Percentiles rank a stretch among this genome's conserved stretches.
Conservation (phyloP, 2,797 vertebrate genomes). For the Peromyscus attwateri region DNA sequence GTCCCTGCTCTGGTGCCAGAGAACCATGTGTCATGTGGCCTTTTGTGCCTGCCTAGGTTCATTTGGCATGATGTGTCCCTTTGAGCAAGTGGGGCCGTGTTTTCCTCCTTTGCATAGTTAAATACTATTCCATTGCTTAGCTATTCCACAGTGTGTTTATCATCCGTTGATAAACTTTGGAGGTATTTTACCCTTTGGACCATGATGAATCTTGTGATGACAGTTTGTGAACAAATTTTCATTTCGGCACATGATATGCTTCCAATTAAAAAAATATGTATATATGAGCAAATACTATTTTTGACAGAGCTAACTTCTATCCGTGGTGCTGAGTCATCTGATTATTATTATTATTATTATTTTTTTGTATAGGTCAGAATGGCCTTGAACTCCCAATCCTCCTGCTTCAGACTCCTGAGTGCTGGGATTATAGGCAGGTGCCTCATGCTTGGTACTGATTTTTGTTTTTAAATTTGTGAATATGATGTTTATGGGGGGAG, state of each 20-base stretch:
- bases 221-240: background rate
- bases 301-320: background rate
- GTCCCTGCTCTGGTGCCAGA: background rate
- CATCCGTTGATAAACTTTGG: background rate
- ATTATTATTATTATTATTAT: too few relatives aligned
- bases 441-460: background rate
- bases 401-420: background rate
- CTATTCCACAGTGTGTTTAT: background rate
- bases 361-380: background rate
- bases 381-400: background rate
- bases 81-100: background rate
- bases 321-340: background rate
- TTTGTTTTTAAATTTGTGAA: background rate
- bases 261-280: background rate
- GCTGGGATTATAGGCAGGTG: background rate
- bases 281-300: background rate
- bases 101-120: background rate
- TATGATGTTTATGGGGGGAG: background rate
- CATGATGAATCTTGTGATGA: background rate
- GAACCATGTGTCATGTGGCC: background rate
- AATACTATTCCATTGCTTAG: background rate
- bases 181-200: background rate
- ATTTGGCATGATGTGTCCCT: background rate
- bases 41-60: background rate
- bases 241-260: background rate